Conservation (phyloP, 2,888 invertebrate species). For the Tenthredo distinguenda region DNA sequence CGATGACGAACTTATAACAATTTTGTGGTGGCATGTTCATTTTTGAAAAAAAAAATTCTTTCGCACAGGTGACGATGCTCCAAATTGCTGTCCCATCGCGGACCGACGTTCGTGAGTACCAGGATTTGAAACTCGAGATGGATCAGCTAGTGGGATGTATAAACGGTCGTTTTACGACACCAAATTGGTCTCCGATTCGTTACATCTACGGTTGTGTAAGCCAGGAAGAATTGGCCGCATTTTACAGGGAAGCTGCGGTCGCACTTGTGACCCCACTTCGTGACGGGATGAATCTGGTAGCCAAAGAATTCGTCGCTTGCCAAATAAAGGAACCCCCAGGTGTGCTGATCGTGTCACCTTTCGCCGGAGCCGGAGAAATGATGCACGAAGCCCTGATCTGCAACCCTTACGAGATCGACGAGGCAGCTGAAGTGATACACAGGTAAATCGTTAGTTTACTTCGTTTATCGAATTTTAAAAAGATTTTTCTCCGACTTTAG, state of each 20-base stretch:
- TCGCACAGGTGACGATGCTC: constrained; percentile 82
- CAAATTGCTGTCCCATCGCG: constrained; percentile 94
- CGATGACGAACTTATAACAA: neutral
- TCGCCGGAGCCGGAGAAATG: constrained; percentile 95
- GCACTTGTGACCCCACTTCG: constrained; percentile 92
- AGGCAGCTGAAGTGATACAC: constrained; percentile 92
- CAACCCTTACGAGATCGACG: constrained; percentile 93
- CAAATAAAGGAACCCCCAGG: constrained; percentile 93
- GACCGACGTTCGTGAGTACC: constrained; percentile 94
- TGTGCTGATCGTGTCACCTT: constrained; percentile 93
- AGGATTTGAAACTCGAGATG: constrained; percentile 94
- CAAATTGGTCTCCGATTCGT: constrained; percentile 95
- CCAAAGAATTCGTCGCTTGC: constrained; percentile 95
- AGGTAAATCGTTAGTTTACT: constrained; percentile 18
- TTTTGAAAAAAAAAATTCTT: constrained; percentile 19
- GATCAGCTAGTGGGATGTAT: constrained; percentile 93
- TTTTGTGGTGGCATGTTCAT: neutral
- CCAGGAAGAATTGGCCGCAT: constrained; percentile 91
- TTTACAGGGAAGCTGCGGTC: constrained; percentile 92
- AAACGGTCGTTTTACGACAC: constrained; percentile 93
- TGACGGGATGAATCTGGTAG: constrained; percentile 95
- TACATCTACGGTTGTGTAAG: constrained; percentile 94
- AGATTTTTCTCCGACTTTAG: neutral
- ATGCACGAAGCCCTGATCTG: constrained; percentile 96
- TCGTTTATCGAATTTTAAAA: neutral